Base-by-base conservation (phyloP, 2,797 vertebrate genomes). In the Sandelia bainsii region DNA sequence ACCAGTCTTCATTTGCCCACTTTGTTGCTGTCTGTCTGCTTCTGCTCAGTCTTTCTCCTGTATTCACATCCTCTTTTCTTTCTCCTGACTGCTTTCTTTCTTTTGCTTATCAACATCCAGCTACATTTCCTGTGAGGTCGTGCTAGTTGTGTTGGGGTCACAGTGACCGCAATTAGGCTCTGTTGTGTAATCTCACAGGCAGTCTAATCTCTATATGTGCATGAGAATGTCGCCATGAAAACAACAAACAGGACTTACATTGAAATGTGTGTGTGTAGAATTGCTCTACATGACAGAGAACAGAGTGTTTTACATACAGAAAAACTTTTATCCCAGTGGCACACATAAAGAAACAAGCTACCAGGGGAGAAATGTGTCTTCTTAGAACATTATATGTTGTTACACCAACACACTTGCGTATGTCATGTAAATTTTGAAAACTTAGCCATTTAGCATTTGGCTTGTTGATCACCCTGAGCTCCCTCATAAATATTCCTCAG, bases 231-330 rank as follows among this genome's bases (percentile, higher is more conserved):
- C 70, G 42, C 71, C 29, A 50, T 6, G 0, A 32, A 32, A 80
- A 49, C 37, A 42, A 52, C 23, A 66, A 61, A 61, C 48, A 9
- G 16, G 17, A 32, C 58, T 63, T 54, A 8, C 46, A 23, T 39
- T 68, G 44, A 20, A 29, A 46, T 52, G 58, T 52, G 67, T 74
- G 62, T 37, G 58, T 74, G 51, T 32, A 27, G 34, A 57, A 29
- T 40, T 9, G 25, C 27, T 56, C 12, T 22, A 48, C 53, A 51
- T 23, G n/a, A 22, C 16, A 62, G 34, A 66, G 34, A 48, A 50
- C 4, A 0, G 8, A 50, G 32, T 11, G 32, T 61, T 69, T 80
- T 12, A 53, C 7, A 0, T 23, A 6, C n/a, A 42, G 42, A 29
- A 66, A 25, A 20, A n/a, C 14, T 69, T 68, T 69, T n/a, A 23